Base-by-base conservation (phyloP, 2,113 vertebrate genomes). In the Piliocolobus tephrosceles region DNA sequence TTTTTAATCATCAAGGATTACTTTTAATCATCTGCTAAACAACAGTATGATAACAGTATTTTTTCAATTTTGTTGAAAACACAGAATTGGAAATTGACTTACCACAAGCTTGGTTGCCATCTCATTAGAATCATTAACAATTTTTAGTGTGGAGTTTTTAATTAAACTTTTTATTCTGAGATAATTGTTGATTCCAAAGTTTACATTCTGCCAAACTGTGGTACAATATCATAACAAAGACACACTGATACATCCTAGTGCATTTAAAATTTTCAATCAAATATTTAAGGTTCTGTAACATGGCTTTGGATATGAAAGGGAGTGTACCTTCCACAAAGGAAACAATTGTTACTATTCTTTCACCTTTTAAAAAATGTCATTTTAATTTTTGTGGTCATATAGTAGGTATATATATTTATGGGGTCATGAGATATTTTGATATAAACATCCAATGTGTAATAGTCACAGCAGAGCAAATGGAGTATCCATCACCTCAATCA, bases 1-100 rank as follows among this genome's bases (percentile, higher is more conserved):
- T 66, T 90, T 92, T 70, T 61, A 84, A 58, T 88, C 40, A 58
- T 88, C 52, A 50, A 88, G 40, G 93, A 70, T 45, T 87, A 52
- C 38, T 87, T 90, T 97, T 96, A 96, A 95, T 95, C 50, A 78
- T 94, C 38, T 73, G 58, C 47, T 94, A 91, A 82, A 68, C 55
- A 94, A 94, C n/a, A 93, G 66, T 40, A 50, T 43, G 32, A 64
- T 64, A 81, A 94, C 13, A 86, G 16, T 88, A 55, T 23, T 32
- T 82, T 90, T 95, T 70, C 58, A 82, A 22, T 79, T 88, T 84
- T 82, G 45, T 90, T 80, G 66, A 92, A 94, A 97, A 30, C 25
- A 83, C 17, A 38, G 25, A 73, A 72, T 68, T 89, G 40, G n/a
- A 88, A 92, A 78, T 18, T 79, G 45, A 73, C 47, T 86, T 96